A percentile compares a stretch with the other conserved stretches of the same genome.
Evolutionary conservation across 2,888 invertebrate genomes (phyloP).

Genomic region (Drosophila sordidula): DNA sequence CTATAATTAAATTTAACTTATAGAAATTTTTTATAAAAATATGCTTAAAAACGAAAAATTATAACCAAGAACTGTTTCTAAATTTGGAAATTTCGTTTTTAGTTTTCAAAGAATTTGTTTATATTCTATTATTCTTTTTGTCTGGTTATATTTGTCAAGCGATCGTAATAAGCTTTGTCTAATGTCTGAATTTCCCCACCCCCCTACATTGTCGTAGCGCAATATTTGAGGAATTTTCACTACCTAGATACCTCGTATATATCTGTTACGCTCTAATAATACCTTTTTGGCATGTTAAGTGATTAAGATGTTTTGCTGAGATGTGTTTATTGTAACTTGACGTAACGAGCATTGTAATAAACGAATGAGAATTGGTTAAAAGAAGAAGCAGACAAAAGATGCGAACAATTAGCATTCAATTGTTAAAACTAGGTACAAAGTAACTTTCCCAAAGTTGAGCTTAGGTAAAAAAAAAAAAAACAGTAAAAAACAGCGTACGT

Average conservation of each 20-base stretch:
- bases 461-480: constrained; percentile 24
- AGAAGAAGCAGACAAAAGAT: constrained; percentile 26
- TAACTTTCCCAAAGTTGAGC: constrained; percentile 25
- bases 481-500: not conserved
- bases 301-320: constrained; percentile 20
- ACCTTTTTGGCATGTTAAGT: constrained; percentile 9
- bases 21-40: too few species aligned
- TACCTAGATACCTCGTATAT: not conserved
- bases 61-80: too few species aligned
- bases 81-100: too few species aligned
- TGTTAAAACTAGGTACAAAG: constrained; percentile 40
- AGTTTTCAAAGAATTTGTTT: too few species aligned
- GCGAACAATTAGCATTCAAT: constrained; percentile 56
- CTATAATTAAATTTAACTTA: not conserved
- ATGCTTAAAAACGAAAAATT: too few species aligned
- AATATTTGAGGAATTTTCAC: not conserved
- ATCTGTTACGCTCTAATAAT: not conserved
- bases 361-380: not conserved
- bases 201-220: not conserved
- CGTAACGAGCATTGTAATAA: constrained; percentile 12
- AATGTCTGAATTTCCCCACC: too few species aligned
- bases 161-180: too few species aligned
- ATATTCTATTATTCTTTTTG: too few species aligned
- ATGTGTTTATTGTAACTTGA: not conserved
- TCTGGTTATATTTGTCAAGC: too few species aligned